These are phyloP conservation scores for Burhinus bistriatus DNA, from an alignment of 2,113 vertebrate species.

Conservation along the genomic window DNA sequence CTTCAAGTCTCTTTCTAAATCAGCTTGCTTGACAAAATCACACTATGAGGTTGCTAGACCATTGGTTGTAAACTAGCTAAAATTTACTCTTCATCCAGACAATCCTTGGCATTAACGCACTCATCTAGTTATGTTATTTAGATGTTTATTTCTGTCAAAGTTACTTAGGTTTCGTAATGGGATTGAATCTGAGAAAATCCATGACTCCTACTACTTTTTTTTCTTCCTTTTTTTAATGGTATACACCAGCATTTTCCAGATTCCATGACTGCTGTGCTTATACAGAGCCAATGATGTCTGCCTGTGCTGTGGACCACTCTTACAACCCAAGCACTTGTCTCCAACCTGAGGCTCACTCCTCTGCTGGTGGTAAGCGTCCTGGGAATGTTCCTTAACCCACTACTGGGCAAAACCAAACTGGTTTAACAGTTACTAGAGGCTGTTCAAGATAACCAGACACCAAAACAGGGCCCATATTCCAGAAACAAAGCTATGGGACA, in stretches of 20 bases:
- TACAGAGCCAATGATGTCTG: neutral
- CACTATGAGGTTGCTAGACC: neutral
- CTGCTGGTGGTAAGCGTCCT: neutral
- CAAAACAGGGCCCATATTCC: neutral
- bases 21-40: neutral
- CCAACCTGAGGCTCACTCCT: neutral
- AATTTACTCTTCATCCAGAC: neutral
- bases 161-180: neutral
- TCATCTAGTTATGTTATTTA: neutral
- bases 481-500: neutral
- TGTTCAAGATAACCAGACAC: neutral
- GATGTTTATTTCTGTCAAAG: neutral
- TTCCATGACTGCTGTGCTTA: neutral
- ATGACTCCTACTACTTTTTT: neutral
- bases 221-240: neutral
- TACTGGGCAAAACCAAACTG: neutral
- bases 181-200: neutral
- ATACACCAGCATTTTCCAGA: neutral
- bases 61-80: neutral
- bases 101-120: neutral
- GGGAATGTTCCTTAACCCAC: neutral
- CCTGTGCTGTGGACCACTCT: neutral
- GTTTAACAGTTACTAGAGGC: neutral
- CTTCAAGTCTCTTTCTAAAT: neutral
- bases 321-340: neutral